Conservation (phyloP, 2,888 invertebrate species). For the Stomorhina lunata region DNA sequence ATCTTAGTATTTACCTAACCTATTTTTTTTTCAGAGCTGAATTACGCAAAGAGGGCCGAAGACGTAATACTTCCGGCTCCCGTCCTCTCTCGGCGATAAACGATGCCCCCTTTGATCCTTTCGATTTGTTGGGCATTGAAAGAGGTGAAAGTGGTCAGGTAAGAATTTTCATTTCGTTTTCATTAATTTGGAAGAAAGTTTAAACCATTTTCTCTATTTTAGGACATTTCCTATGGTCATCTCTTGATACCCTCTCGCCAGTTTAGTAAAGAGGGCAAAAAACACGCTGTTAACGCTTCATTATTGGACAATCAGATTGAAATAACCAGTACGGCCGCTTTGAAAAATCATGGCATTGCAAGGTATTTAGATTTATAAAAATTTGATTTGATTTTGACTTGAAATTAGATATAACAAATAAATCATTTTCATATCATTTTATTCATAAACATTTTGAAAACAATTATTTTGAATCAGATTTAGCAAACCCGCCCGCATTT, state of each 20-base stretch:
- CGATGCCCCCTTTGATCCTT: slow-evolving; percentile 90
- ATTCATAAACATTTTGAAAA: no score
- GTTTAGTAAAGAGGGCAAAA: slow-evolving; percentile 77
- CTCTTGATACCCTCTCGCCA: slow-evolving; percentile 88
- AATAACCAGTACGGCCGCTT: slow-evolving; percentile 79
- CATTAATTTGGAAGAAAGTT: neutral
- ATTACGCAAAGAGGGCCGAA: slow-evolving; percentile 86
- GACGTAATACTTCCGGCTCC: slow-evolving; percentile 90
- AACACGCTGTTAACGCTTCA: slow-evolving; percentile 75
- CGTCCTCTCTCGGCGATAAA: slow-evolving; percentile 91
- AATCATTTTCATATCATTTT: no score
- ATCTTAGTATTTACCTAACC: no score
- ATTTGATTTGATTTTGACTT: no score
- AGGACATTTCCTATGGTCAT: slow-evolving; percentile 94
- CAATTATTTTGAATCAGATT: no score
- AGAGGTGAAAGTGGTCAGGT: slow-evolving; percentile 92
- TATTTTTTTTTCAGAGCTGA: slow-evolving; percentile 81
- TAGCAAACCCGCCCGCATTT: no score
- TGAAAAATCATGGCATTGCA: slow-evolving; percentile 82
- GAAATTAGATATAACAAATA: no score
- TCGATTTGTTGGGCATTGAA: slow-evolving; percentile 91
- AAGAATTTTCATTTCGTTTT: slow-evolving; percentile 70
- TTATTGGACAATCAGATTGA: slow-evolving; percentile 78
- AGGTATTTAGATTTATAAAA: no score
- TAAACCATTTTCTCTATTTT: slow-evolving; percentile 40